phyloP scores from a whole-genome alignment of 2,113 vertebrate species.

The Gasterosteus aculeatus region DNA sequence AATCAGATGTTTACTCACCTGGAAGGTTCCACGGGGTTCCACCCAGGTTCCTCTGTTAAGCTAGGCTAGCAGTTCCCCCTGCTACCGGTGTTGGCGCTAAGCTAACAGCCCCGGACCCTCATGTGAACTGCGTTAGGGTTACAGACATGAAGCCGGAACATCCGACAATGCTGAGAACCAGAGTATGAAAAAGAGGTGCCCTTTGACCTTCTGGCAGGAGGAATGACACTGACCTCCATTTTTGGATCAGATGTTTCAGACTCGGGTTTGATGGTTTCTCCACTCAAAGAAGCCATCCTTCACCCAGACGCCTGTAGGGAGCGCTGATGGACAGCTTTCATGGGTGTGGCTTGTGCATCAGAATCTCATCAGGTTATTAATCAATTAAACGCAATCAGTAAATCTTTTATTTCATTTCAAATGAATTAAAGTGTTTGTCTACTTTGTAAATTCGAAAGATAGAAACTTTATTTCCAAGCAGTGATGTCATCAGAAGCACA shows the following conservation, averaged over 20 bases:
- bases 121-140: neutral
- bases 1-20: neutral
- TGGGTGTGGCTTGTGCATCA: neutral
- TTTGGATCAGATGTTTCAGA: no score
- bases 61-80: neutral
- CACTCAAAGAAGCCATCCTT: no score
- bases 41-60: neutral
- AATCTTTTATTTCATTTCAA: neutral
- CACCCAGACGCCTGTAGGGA: no score
- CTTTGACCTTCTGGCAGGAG: neutral
- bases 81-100: conserved; percentile 4
- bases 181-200: neutral
- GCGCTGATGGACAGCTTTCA: no score
- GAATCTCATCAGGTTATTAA: no score
- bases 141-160: neutral
- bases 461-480: no score
- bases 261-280: no score
- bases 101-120: neutral
- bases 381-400: neutral
- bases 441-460: no score
- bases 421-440: neutral
- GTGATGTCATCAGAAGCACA: no score
- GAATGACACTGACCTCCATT: neutral
- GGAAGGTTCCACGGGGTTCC: neutral
- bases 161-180: neutral